phyloP scores from a whole-genome alignment of 1,140 invertebrate species.

The Lineus longissimus region DNA sequence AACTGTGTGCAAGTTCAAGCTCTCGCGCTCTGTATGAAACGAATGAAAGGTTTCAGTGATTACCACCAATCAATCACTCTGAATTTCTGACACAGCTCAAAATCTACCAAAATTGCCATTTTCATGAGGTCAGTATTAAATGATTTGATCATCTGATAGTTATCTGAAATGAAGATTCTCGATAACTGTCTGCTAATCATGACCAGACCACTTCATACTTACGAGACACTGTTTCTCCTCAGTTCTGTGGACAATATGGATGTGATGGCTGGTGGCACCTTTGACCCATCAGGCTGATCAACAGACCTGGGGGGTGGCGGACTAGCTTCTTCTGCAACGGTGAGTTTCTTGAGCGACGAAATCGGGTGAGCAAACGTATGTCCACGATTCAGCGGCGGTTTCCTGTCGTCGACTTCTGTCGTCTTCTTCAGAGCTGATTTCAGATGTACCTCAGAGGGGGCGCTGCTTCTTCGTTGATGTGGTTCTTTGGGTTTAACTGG shows the following conservation, averaged over 20 bases:
- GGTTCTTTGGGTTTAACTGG: background rate
- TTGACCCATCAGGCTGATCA: conserved; percentile 21
- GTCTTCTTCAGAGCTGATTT: conserved; percentile 30
- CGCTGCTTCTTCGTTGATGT: conserved; percentile 22
- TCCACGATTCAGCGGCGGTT: conserved; percentile 11
- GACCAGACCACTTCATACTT: conserved; percentile 14
- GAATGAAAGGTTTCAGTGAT: too few relatives aligned
- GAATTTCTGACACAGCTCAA: too few relatives aligned
- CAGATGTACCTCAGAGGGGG: conserved; percentile 33
- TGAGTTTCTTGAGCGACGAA: too few relatives aligned
- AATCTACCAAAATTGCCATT: too few relatives aligned
- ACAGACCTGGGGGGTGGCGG: conserved; percentile 25
- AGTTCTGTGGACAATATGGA: conserved; percentile 31
- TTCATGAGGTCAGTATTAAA: too few relatives aligned
- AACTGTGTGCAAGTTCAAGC: too few relatives aligned
- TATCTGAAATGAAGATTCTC: too few relatives aligned
- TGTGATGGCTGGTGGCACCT: conserved; percentile 23
- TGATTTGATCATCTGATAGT: too few relatives aligned
- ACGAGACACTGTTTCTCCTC: conserved; percentile 28
- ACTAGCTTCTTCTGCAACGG: too few relatives aligned
- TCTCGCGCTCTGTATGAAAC: too few relatives aligned
- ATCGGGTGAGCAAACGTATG: conserved; percentile 20
- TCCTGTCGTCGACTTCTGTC: conserved; percentile 17
- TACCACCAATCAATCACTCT: too few relatives aligned
- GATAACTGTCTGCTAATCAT: too few relatives aligned